Percentiles rank a stretch among this genome's conserved stretches.
These are phyloP conservation scores for Poecilia velifera DNA, from an alignment of 2,797 vertebrate genomes.

Conservation along the genomic window DNA sequence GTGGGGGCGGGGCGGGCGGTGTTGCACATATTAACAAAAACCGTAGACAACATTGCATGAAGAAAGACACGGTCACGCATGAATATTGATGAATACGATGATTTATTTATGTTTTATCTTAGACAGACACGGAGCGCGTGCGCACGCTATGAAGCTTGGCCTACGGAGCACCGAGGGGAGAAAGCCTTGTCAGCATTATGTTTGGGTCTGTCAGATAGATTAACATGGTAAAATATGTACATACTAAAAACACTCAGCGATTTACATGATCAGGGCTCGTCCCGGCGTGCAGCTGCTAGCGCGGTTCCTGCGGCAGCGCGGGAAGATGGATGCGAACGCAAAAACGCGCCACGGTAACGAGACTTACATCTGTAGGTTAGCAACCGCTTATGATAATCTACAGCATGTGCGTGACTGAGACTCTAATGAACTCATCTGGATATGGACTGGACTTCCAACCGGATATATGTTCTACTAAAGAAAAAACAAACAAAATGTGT, in stretches of 20 bases:
- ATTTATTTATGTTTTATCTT: conserved; percentile 65
- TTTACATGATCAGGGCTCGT: conserved; percentile 64
- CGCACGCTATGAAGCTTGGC: conserved; percentile 39
- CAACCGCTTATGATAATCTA: conserved; percentile 34
- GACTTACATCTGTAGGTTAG: conserved; percentile 60
- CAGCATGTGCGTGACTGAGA: conserved; percentile 38
- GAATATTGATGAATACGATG: conserved; percentile 63
- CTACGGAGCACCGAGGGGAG: conserved; percentile 45
- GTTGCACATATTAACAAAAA: conserved; percentile 43
- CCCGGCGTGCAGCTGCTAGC: conserved; percentile 43
- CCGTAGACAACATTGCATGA: conserved; percentile 43
- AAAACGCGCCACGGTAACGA: conserved; percentile 49
- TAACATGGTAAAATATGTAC: conserved; percentile 78
- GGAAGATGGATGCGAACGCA: conserved; percentile 30
- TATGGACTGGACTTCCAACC: conserved; percentile 45
- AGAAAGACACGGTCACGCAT: conserved; percentile 31
- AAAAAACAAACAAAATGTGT: conserved; percentile 10
- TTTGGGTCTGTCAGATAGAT: conserved; percentile 67
- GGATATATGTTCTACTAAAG: conserved; percentile 30
- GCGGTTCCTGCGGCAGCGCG: conserved; percentile 32
- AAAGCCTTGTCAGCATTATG: conserved; percentile 66
- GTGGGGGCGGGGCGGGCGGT: too few relatives aligned
- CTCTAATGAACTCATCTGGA: conserved; percentile 52
- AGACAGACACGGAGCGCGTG: conserved; percentile 35
- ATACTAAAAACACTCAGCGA: conserved; percentile 68